Conservation (phyloP, 2,113 vertebrate species). For the Etia nguti region DNA sequence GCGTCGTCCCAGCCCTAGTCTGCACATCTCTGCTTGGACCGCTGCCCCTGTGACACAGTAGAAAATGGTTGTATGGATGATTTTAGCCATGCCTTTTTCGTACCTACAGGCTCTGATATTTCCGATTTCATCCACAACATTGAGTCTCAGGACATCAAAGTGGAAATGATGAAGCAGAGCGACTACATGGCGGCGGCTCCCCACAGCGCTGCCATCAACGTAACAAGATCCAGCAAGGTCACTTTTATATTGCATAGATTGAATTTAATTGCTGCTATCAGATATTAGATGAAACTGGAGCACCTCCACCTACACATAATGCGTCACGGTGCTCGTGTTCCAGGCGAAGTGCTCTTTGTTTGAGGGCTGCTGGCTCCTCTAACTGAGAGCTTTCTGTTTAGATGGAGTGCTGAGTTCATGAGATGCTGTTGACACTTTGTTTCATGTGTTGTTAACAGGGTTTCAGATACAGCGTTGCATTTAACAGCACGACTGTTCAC, state of each 20-base stretch:
- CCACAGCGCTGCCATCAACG: constrained; percentile 87
- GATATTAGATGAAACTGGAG: background rate
- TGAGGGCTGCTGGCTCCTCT: background rate
- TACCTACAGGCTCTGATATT: constrained; percentile 75
- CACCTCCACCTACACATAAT: background rate
- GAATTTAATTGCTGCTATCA: background rate
- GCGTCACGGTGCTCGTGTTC: background rate
- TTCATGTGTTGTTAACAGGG: constrained; percentile 59
- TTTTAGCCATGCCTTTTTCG: background rate
- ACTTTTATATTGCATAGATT: background rate
- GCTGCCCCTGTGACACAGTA: background rate
- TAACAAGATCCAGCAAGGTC: constrained; percentile 80
- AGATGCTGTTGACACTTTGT: background rate
- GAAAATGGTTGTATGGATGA: background rate
- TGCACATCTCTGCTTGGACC: background rate
- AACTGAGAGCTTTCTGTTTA: background rate
- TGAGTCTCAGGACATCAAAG: constrained; percentile 77
- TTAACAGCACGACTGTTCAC: constrained; percentile 92
- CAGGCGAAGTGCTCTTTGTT: background rate
- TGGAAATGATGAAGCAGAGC: constrained; percentile 79
- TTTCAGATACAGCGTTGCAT: constrained; percentile 77
- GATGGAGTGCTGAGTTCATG: background rate
- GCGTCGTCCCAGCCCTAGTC: too few relatives aligned
- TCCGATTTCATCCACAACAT: constrained; percentile 79
- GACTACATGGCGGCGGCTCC: constrained; percentile 85